Percentiles rank a stretch among this genome's conserved stretches.
Conservation (phyloP, 2,113 vertebrate genomes). For the Serinus canaria region DNA sequence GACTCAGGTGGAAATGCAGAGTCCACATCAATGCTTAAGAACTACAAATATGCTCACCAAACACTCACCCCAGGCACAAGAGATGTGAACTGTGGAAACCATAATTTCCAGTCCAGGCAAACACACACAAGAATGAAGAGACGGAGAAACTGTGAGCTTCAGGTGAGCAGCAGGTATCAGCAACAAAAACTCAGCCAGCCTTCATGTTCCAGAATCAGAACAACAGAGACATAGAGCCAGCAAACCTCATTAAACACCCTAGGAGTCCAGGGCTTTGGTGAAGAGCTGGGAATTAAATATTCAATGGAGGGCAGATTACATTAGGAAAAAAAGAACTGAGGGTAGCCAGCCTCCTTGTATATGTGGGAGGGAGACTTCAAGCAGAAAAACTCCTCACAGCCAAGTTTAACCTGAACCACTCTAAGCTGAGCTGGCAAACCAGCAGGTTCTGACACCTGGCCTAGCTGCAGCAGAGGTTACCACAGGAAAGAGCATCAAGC, state of each 20-base stretch:
- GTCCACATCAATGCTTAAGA: neutral
- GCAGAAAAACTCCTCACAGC: neutral
- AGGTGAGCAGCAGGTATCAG: no score
- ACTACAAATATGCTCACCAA: neutral
- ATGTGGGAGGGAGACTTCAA: neutral
- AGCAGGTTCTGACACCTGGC: neutral
- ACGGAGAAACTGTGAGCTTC: neutral
- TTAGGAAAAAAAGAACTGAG: neutral
- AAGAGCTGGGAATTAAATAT: neutral
- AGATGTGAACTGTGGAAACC: neutral
- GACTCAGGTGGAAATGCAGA: neutral
- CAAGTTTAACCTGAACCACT: neutral
- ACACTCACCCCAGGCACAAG: neutral
- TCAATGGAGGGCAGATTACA: neutral
- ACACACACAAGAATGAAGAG: neutral
- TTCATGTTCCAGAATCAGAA: no score
- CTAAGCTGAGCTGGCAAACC: neutral
- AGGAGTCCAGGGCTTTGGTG: neutral
- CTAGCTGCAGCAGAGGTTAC: neutral
- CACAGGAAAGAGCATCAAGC: neutral
- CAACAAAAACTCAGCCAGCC: no score
- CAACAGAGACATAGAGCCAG: neutral
- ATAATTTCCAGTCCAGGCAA: neutral
- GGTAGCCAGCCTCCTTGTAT: neutral
- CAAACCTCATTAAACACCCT: neutral